Evolutionary conservation across 2,797 vertebrate genomes (phyloP).

Genomic region (Cuniculus paca): DNA sequence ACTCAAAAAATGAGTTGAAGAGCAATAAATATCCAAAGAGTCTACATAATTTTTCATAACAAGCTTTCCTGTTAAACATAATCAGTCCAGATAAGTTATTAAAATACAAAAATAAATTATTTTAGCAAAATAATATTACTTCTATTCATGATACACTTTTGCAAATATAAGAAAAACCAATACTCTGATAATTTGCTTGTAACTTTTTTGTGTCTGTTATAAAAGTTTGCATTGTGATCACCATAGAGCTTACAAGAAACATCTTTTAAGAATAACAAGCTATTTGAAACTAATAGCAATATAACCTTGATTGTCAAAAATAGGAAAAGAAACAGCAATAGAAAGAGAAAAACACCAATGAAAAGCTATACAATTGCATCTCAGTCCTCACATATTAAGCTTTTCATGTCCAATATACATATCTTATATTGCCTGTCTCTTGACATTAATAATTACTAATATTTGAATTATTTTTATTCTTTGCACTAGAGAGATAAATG

Average conservation of each 20-base stretch:
- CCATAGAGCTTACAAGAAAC: background rate
- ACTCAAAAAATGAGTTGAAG: background rate
- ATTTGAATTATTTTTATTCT: background rate
- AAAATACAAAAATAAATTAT: constrained; percentile 16
- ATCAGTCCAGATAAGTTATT: background rate
- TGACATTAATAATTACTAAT: background rate
- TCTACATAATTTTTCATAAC: background rate
- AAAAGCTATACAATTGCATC: too few relatives aligned
- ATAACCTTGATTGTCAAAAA: background rate
- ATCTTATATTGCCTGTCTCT: background rate
- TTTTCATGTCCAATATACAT: background rate
- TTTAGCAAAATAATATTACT: background rate
- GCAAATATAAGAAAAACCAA: background rate
- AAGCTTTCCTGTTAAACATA: background rate
- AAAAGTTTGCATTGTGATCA: background rate
- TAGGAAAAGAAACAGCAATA: background rate
- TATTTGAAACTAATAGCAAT: background rate
- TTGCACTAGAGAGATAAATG: background rate
- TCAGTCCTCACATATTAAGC: background rate
- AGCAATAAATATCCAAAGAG: background rate
- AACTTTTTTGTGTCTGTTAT: background rate
- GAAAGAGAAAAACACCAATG: background rate
- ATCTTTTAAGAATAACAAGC: background rate
- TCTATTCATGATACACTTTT: background rate
- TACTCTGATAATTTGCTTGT: background rate